Conservation (phyloP, 2,797 vertebrate species). For the Macroramphosus scolopax region DNA sequence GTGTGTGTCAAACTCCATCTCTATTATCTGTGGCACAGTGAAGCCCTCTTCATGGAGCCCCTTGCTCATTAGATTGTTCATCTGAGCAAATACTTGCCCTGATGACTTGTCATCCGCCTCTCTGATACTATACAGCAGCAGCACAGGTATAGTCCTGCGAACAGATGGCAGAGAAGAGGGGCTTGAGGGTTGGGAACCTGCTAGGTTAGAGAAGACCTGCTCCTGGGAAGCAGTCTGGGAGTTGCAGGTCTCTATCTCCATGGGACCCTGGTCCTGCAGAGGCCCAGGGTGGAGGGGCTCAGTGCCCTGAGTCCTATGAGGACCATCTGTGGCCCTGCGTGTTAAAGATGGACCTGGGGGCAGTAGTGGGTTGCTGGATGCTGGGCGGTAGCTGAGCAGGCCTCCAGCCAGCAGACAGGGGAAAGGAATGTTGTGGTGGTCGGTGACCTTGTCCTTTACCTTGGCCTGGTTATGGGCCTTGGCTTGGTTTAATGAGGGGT, state of each 20-base stretch:
- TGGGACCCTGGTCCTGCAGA: slow-evolving; percentile 85
- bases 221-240: slow-evolving; percentile 83
- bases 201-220: slow-evolving; percentile 80
- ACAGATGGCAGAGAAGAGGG: slow-evolving; percentile 65
- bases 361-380: slow-evolving; percentile 84
- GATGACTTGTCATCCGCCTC: slow-evolving; percentile 94
- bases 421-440: slow-evolving; percentile 99
- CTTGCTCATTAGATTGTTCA: slow-evolving; percentile 98
- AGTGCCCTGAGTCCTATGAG: slow-evolving; percentile 88
- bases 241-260: slow-evolving; percentile 93
- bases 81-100: slow-evolving; percentile 95
- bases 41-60: slow-evolving; percentile 97
- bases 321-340: slow-evolving; percentile 87
- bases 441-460: slow-evolving; percentile 89
- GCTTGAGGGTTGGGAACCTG: slow-evolving; percentile 61
- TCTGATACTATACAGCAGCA: slow-evolving; percentile 96
- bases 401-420: slow-evolving; percentile 96
- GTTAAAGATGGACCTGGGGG: slow-evolving; percentile 44
- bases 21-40: slow-evolving; percentile 97
- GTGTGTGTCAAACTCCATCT: slow-evolving; percentile 98
- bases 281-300: slow-evolving; percentile 75
- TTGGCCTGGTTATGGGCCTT: slow-evolving; percentile 86
- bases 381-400: slow-evolving; percentile 92
- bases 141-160: slow-evolving; percentile 92
- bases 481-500: slow-evolving; percentile 87